These are phyloP conservation scores for Palloptera scutellata DNA, from an alignment of 2,888 invertebrate species.

Conservation along the genomic window DNA sequence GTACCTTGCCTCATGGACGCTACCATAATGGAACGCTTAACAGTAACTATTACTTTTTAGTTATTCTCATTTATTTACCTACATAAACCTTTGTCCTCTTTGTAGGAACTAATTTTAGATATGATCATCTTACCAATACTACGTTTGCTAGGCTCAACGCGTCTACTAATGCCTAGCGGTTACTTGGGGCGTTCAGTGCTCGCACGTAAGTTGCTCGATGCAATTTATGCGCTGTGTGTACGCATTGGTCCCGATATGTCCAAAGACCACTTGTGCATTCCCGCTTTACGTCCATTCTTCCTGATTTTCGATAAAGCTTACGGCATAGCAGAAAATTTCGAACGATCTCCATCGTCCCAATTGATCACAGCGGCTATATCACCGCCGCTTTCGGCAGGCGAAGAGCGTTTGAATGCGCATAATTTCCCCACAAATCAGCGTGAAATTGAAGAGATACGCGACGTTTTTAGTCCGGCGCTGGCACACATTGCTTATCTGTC, in stretches of 20 bases:
- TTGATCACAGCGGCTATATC: conserved; percentile 48
- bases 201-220: conserved; percentile 82
- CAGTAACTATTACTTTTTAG: conserved; percentile 66
- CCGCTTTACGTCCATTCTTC: conserved; percentile 79
- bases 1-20: conserved; percentile 84
- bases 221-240: conserved; percentile 80
- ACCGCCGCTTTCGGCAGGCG: conserved; percentile 39
- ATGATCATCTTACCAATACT: conserved; percentile 85
- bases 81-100: neutral
- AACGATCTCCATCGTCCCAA: conserved; percentile 47
- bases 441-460: conserved; percentile 79
- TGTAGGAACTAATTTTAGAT: conserved; percentile 83
- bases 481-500: conserved; percentile 84
- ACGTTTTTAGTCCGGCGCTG: conserved; percentile 84
- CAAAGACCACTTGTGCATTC: conserved; percentile 75
- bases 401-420: conserved; percentile 36
- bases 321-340: conserved; percentile 55
- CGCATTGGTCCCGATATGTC: conserved; percentile 82
- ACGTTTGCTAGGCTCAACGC: conserved; percentile 80
- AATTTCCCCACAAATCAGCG: conserved; percentile 46
- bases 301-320: conserved; percentile 78
- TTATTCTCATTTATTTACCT: neutral
- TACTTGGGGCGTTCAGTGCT: conserved; percentile 76
- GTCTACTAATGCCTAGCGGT: conserved; percentile 84
- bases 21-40: conserved; percentile 86